Percentiles rank a stretch among this genome's conserved stretches.
Conservation (phyloP, 1,140 invertebrate species). For the Drosophila bifasciata region DNA sequence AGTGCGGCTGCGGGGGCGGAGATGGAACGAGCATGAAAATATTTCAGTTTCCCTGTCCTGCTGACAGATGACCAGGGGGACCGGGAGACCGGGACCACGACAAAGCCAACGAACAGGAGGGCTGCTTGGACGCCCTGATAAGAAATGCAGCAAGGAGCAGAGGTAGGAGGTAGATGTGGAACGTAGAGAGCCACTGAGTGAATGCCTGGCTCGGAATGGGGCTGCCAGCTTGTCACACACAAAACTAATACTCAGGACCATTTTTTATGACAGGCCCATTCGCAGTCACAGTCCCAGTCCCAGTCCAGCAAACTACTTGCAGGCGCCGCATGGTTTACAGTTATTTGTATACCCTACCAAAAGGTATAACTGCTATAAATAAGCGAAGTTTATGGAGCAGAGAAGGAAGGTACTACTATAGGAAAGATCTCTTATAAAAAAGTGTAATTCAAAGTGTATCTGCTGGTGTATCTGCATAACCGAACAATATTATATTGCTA, state of each 20-base stretch:
- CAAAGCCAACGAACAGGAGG: neutral
- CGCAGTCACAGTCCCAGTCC: neutral
- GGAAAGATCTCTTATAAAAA: no score
- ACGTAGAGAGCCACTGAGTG: constrained; percentile 60
- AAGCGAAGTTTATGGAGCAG: no score
- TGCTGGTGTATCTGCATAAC: no score
- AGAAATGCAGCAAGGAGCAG: constrained; percentile 44
- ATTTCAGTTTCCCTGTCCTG: constrained; percentile 49
- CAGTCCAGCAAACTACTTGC: no score
- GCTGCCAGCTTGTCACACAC: constrained; percentile 66
- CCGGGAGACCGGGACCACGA: constrained; percentile 17
- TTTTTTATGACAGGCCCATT: constrained; percentile 73
- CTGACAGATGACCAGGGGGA: constrained; percentile 69
- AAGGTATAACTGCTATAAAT: no score
- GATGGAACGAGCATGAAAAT: constrained; percentile 38
- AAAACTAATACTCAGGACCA: constrained; percentile 77
- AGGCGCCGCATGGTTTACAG: no score
- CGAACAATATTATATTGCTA: neutral
- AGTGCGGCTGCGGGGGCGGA: neutral
- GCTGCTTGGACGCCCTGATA: constrained; percentile 32
- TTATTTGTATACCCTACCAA: no score
- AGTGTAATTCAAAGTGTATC: no score
- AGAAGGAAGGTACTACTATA: no score
- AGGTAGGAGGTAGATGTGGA: neutral
- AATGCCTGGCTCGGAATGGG: constrained; percentile 40